phyloP scores from a whole-genome alignment of 1,140 invertebrate species.

The Dufourea novaeangliae region DNA sequence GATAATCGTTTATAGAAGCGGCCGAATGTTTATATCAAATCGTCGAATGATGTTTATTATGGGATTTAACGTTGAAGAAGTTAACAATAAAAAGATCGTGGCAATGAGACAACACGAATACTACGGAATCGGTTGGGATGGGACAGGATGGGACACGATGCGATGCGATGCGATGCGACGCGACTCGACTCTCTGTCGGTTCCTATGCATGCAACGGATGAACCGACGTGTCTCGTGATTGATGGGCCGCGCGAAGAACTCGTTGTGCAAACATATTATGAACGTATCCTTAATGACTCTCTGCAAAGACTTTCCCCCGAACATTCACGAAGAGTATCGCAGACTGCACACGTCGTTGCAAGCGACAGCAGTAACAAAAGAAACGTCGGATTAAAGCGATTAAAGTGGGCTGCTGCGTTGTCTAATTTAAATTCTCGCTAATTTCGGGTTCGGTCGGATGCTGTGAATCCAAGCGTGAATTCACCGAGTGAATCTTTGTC shows the following conservation, averaged over 20 bases:
- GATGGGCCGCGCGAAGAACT: slow-evolving; percentile 75
- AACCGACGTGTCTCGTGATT: slow-evolving; percentile 75
- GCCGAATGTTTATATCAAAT: neutral
- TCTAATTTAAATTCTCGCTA: neutral
- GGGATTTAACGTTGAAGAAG: slow-evolving; percentile 48
- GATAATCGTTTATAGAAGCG: too few relatives aligned
- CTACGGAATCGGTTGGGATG: slow-evolving; percentile 43
- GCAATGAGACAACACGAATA: slow-evolving; percentile 27
- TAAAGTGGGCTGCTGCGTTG: neutral
- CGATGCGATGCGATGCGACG: slow-evolving; percentile 45
- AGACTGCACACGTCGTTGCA: neutral
- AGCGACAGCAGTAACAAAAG: slow-evolving; percentile 11
- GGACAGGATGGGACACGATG: slow-evolving; percentile 4
- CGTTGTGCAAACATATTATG: slow-evolving; percentile 79
- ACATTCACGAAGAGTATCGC: slow-evolving; percentile 39
- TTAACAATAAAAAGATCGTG: slow-evolving; percentile 62
- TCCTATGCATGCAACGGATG: slow-evolving; percentile 51
- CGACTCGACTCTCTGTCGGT: slow-evolving; percentile 16
- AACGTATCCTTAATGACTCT: slow-evolving; percentile 75
- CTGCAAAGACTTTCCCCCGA: slow-evolving; percentile 38
- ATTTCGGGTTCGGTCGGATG: neutral
- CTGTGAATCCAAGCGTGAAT: neutral
- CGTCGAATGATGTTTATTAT: neutral
- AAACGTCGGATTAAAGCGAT: neutral
- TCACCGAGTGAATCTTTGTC: neutral